Evolutionary conservation across 1,140 invertebrate species (phyloP).

Genomic region (Zaprionus africanus): DNA sequence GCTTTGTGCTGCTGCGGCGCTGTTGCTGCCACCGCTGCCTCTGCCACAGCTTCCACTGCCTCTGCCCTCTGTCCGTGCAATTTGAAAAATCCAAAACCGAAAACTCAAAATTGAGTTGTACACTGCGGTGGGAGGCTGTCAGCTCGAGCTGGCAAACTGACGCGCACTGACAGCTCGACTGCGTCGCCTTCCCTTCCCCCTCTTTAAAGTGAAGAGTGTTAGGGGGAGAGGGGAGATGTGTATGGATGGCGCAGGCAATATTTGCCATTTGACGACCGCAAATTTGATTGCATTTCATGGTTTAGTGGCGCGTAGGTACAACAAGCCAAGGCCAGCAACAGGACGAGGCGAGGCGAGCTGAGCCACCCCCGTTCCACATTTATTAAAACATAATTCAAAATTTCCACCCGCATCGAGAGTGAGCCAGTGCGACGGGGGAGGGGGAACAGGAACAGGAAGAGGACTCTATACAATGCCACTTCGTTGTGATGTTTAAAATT

Average conservation of each 20-base stretch:
- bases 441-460: constrained; percentile 6
- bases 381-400: constrained; percentile 84
- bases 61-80: constrained; percentile 48
- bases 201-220: constrained; percentile 57
- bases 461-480: constrained; percentile 58
- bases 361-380: constrained; percentile 59
- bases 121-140: constrained; percentile 64
- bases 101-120: constrained; percentile 83
- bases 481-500: constrained; percentile 79
- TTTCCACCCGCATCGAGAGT: constrained; percentile 55
- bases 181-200: neutral
- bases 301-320: constrained; percentile 77
- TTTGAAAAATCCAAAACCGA: constrained; percentile 60
- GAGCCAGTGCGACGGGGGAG: neutral
- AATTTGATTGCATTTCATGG: constrained; percentile 84
- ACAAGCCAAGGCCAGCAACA: constrained; percentile 49
- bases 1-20: constrained; percentile 39
- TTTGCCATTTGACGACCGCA: constrained; percentile 84
- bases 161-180: constrained; percentile 69
- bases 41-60: constrained; percentile 29
- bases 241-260: constrained; percentile 54
- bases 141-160: constrained; percentile 73
- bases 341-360: constrained; percentile 40
- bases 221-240: neutral
- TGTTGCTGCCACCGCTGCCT: constrained; percentile 5